Conservation (phyloP, 2,113 vertebrate genomes). For the Oncorhynchus clarkii region DNA sequence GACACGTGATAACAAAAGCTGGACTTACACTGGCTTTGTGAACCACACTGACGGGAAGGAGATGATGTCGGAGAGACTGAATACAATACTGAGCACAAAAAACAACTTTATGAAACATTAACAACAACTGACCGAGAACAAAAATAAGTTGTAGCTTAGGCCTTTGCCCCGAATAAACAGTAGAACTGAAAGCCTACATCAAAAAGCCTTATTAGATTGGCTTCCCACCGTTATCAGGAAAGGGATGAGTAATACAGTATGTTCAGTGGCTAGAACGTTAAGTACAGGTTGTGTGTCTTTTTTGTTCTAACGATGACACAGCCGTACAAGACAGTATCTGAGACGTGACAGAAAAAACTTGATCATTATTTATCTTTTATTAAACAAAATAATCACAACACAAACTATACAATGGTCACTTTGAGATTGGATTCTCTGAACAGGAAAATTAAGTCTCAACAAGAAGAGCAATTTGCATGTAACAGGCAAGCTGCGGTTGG, state of each 20-base stretch:
- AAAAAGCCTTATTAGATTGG: too few species aligned
- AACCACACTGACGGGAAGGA: background rate
- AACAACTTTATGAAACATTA: background rate
- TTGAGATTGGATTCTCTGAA: background rate
- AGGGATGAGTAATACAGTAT: too few species aligned
- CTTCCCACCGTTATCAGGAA: too few species aligned
- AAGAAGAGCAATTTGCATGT: background rate
- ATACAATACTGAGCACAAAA: background rate
- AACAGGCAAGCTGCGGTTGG: slow-evolving; percentile 16
- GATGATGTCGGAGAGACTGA: background rate
- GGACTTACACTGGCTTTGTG: background rate
- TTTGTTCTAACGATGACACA: background rate
- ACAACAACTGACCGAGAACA: background rate
- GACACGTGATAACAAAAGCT: background rate
- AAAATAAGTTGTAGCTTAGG: background rate
- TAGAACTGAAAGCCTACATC: too few species aligned
- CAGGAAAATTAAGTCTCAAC: slow-evolving; percentile 11
- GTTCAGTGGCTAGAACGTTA: too few species aligned
- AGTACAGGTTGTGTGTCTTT: background rate
- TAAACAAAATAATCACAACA: background rate
- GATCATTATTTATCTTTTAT: background rate
- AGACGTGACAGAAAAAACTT: background rate
- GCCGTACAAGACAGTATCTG: background rate
- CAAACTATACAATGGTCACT: background rate
- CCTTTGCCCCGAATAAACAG: fast-evolving